These are phyloP conservation scores for Drosophila mayaguana DNA, from an alignment of 2,888 invertebrate species.

Conservation along the genomic window DNA sequence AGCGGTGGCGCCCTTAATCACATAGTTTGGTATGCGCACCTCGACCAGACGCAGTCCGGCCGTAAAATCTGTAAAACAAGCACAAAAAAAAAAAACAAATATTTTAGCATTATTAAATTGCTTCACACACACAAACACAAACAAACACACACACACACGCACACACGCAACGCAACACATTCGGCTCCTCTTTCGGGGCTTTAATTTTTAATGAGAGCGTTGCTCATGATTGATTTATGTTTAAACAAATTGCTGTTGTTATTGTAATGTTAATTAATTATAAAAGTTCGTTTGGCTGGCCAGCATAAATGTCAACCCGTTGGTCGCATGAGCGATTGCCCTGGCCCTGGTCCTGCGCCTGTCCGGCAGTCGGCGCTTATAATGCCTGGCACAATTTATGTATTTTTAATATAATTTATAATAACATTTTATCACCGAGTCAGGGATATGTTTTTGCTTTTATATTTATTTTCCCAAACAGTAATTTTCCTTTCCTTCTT, in stretches of 20 bases:
- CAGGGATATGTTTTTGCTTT: conserved; percentile 41
- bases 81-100: conserved; percentile 59
- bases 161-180: too few relatives aligned
- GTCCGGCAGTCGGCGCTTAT: conserved; percentile 8
- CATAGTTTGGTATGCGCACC: conserved; percentile 92
- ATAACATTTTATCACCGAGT: conserved; percentile 56
- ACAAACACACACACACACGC: conserved; percentile 7
- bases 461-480: conserved; percentile 25
- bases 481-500: conserved; percentile 15
- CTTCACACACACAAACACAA: conserved; percentile 22
- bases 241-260: conserved; percentile 59
- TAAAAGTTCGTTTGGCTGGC: conserved; percentile 66
- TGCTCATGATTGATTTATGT: conserved; percentile 72
- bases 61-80: conserved; percentile 85
- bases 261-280: conserved; percentile 75
- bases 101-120: conserved; percentile 33
- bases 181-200: conserved; percentile 7
- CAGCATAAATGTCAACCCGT: conserved; percentile 66
- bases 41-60: conserved; percentile 90
- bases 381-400: conserved; percentile 56
- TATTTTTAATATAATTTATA: conserved; percentile 72
- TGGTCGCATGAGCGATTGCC: conserved; percentile 62
- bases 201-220: conserved; percentile 59
- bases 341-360: conserved; percentile 7
- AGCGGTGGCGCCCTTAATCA: conserved; percentile 91